A percentile compares a stretch with the other conserved stretches of the same genome.
Conservation (phyloP, 2,113 vertebrate genomes). For the Platysternon megacephalum region DNA sequence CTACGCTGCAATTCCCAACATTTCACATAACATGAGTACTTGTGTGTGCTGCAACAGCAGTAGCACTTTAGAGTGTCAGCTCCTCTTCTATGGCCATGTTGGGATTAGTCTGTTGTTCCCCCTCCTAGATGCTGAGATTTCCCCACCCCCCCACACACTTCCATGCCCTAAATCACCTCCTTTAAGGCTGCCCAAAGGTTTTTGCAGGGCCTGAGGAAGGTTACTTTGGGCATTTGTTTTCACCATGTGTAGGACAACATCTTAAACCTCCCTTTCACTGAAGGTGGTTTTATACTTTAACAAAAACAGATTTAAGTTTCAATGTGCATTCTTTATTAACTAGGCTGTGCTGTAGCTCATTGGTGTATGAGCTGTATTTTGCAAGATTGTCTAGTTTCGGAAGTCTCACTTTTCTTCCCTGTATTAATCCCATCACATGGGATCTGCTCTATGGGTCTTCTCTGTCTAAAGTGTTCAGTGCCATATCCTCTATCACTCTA, state of each 20-base stretch:
- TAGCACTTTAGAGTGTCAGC: accelerated
- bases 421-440: not conserved
- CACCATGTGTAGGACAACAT: not conserved
- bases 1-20: accelerated
- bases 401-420: not conserved
- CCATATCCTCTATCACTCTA: not conserved
- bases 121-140: not conserved
- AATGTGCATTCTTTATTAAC: not conserved
- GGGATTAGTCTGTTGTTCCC: not conserved
- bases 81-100: not conserved
- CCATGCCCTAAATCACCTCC: not conserved
- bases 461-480: not conserved
- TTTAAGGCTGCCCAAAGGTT: not conserved
- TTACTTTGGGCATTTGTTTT: not conserved
- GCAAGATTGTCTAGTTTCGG: not conserved
- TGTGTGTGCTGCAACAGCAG: not conserved
- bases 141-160: not conserved
- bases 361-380: not conserved
- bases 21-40: not conserved
- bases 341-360: not conserved
- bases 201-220: not conserved
- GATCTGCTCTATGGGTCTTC: not conserved
- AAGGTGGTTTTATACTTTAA: not conserved
- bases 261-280: not conserved
- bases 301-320: not conserved